Evolutionary conservation across 2,888 invertebrate species (phyloP), one percentile per base, ranked within the genome.

Genomic region (Troglohyphantes excavatus): DNA sequence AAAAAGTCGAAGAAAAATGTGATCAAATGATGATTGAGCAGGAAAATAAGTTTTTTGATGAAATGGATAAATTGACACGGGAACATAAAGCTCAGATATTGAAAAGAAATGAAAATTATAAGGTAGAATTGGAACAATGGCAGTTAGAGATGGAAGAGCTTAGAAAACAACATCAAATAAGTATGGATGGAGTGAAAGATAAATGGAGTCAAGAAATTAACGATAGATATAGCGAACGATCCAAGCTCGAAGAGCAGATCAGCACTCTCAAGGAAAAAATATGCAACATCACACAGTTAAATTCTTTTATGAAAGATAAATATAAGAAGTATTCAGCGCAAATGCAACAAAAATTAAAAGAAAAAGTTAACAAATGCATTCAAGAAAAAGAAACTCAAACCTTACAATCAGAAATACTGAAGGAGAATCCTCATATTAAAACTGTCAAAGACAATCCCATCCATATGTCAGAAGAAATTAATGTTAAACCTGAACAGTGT

Each of bases 1-100:
- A 81, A 53, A 43, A 26, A 53, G 11, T 81, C 13, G 87, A 88
- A 75, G 39, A 79, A 81, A 88, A 88, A 68, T 81, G 59, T 59
- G 75, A 88, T 23, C 81, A 73, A 67, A 73, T 81, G 65, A 39
- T 88, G 2, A 75, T 23, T 39, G 75, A 88, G 19, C 81, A 81
- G 23, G 87, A 88, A 27, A 75, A 23, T 59, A 39, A 75, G 26
- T 67, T 75, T 7, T 67, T 53, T 59, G 81, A 87, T 11, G 79
- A 87, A 29, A 43, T 72, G 9, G 3, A 78, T 39, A 19, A 61
- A 61, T 11, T 61, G 0, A 78, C 68, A 2, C 39, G 59, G n/a
- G 59, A 68, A n/a, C 43, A 61, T 27, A 39, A 17, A 6, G 5
- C 17, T 2, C 43, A 46, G 9, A 7, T 72, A 11, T 17, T 23